Evolutionary conservation across 2,113 vertebrate species (phyloP), one percentile per base, ranked within the genome.

Genomic region (Bos indicus): DNA sequence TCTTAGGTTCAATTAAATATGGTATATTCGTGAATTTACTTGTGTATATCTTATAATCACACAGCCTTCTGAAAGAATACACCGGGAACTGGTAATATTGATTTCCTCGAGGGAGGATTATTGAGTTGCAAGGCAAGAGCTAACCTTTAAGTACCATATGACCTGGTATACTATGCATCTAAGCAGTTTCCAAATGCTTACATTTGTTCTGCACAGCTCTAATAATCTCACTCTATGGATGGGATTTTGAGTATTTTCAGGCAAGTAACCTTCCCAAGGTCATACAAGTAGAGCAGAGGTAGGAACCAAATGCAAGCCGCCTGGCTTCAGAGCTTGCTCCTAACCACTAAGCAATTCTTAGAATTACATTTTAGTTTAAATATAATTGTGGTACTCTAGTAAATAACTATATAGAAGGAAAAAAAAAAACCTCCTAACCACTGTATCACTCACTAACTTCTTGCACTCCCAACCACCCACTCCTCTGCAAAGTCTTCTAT

Each of bases 281-380:
- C 90, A 91, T 14, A 84, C 21, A 82, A 60, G n/a, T 86, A 86
- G 78, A 54, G 36, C 33, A 88, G 33, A 80, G 78, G 48, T 82
- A 33, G 48, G 67, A 90, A 91, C 46, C 48, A 88, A 85, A 87
- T 10, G 64, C 40, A 82, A 30, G 67, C 4, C 21, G 6, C n/a
- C 25, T 77, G 62, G 54, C 78, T 97, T 16, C 6, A 7, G 10
- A 86, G 48, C 46, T 54, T 15, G 12, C 81, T 90, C 51, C 89
- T 88, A 95, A 91, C 33, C 54, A 90, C 59, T 88, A 80, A 80
- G 40, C 21, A 91, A 77, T 86, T 23, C 30, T 94, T 48, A 51
- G 87, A 95, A 88, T 90, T 83, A 88, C 15, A 78, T 94, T 94
- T 88, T 59, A 78, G 43, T 91, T 86, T 96, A 90, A 96, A 91